Evolutionary conservation across 2,797 vertebrate species (phyloP), one percentile per base, ranked within the genome.

Genomic region (Sparus aurata): DNA sequence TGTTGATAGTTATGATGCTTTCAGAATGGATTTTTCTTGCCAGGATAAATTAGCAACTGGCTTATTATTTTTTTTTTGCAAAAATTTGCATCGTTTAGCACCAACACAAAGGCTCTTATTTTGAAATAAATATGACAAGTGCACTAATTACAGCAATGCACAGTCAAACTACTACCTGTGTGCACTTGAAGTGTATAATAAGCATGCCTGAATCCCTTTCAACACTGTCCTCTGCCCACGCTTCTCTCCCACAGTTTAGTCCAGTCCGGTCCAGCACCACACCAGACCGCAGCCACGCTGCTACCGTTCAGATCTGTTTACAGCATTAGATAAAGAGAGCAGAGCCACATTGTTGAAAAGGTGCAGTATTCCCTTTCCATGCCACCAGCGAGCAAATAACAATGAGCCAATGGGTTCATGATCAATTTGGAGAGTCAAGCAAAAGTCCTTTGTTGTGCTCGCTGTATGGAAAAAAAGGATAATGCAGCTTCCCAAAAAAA

Each of bases 401-500:
- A 84, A 54, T 11, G 54, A 38, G 69, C 77, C 84, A 86, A 86
- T 58, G 50, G 46, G n/a, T 69, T 77, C 46, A 49, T 66, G 23
- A 71, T 79, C 63, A 83, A 79, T 84, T 82, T 57, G 20, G 46
- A 71, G 73, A 72, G 67, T 69, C 4, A 23, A 68, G 47, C 0
- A 47, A 57, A 71, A 66, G 23, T 57, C 58, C 57, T 87, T 83
- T 87, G 85, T 79, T 88, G 85, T 84, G 85, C 84, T 91, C 65
- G 1, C 75, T 83, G 73, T 61, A 82, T 85, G 83, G 85, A 82
- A 87, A 80, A 76, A 83, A 86, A 89, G 88, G 74, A 92, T 92
- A 94, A 90, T 94, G 94, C 94, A 96, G 90, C 93, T 94, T 89
- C 72, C 83, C 91, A 92, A 92, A 89, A 90, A 92, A 74, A 83